Evolutionary conservation across 30 jellyfish, hydroid and myxozoan species (phyloP), one percentile per base, ranked within the genome.

Genomic region (Cassiopea xamachana): DNA sequence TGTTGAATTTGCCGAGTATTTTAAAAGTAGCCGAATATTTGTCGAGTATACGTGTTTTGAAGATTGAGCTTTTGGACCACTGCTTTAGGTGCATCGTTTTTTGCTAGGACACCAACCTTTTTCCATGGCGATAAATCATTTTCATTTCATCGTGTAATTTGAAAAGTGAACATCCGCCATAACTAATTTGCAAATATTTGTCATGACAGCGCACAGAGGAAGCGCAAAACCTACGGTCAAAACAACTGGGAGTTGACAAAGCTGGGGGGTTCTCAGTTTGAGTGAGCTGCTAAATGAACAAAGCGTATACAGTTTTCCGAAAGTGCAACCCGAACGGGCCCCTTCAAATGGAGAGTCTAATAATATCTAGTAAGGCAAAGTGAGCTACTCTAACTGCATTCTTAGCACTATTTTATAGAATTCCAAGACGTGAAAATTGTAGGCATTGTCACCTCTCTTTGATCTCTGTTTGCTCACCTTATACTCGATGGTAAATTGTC

Each of bases 251-350:
- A 71, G 80, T 71, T 7, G 80, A 15, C 55, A 71, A 43, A 71
- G 58, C 51, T 78, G 85, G 85, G 64, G 87, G 87, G 87, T 60
- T 78, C 87, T 55, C 87, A 48, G 87, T 78, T 78, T 78, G 87
- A 78, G 51, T 71, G 80, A 71, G 58, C 14, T 19, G 19, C 19
- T 13, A 13, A 17, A 4, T 62, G 10, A 2, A 62, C n/a, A n/a
- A n/a, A n/a, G n/a, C n/a, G n/a, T n/a, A n/a, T n/a, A n/a, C n/a
- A n/a, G n/a, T n/a, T n/a, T n/a, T n/a, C n/a, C n/a, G n/a, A n/a
- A n/a, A n/a, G n/a, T 55, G 55, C 6, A 43, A 43, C 80, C n/a
- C 55, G 19, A 2, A 3, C 7, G 74, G 19, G 27, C 74, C n/a
- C n/a, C n/a, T n/a, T n/a, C n/a, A n/a, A n/a, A n/a, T n/a, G n/a